These are phyloP conservation scores for silkworm (Bombyx mori) DNA, from an alignment of 1,140 invertebrate species.

Conservation along the genomic window ASM3026992v2 NC_085117.1:519501-520000, in stretches of 20 bases:
- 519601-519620: no score
- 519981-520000: background rate
- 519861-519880: slow-evolving; percentile 75
- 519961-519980: slow-evolving; percentile 31
- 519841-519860: slow-evolving; percentile 75
- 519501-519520: slow-evolving; percentile 86
- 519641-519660: no score
- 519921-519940: slow-evolving; percentile 72
- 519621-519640: no score
- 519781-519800: no score
- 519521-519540: slow-evolving; percentile 76
- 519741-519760: no score
- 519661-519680: no score
- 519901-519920: slow-evolving; percentile 75
- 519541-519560: slow-evolving; percentile 29
- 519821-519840: slow-evolving; percentile 67
- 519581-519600: slow-evolving; percentile 5
- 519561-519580: slow-evolving; percentile 77
- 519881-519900: slow-evolving; percentile 75
- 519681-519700: no score
- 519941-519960: slow-evolving; percentile 70
- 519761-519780: no score
- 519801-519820: background rate
- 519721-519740: no score
- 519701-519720: no score